Evolutionary conservation across 2,113 vertebrate species (phyloP).

Genomic region (Thamnaconus septentrionalis): DNA sequence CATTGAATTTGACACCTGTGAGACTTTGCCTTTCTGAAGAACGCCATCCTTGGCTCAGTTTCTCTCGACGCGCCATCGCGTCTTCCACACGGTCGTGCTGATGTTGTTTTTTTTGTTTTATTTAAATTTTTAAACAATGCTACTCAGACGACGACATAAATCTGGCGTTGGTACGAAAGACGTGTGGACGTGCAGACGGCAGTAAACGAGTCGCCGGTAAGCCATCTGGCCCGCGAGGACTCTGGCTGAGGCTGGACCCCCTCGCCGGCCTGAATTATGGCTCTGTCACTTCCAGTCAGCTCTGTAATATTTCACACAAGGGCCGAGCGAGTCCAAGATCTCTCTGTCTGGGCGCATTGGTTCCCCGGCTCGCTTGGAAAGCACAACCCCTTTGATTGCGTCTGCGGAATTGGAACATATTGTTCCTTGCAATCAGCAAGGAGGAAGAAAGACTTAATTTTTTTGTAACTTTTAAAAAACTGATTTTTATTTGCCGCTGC

Average conservation of each 20-base stretch:
- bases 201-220: no score
- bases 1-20: no score
- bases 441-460: constrained; percentile 17
- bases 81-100: no score
- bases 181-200: no score
- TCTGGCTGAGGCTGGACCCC: constrained; percentile 26
- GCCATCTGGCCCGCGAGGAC: no score
- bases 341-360: constrained; percentile 45
- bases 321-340: constrained; percentile 50
- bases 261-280: constrained; percentile 66
- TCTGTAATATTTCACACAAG: constrained; percentile 67
- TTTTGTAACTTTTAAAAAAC: background rate
- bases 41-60: no score
- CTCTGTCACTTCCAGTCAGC: constrained; percentile 67
- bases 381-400: constrained; percentile 48
- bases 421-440: constrained; percentile 33
- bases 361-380: constrained; percentile 43
- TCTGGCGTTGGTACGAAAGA: no score
- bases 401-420: constrained; percentile 35
- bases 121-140: no score
- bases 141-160: no score
- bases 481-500: background rate
- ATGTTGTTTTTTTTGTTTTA: no score
- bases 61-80: no score
- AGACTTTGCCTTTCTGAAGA: no score